Conservation (phyloP, 2,888 invertebrate species). For the Lasioglossum oenotherae region DNA sequence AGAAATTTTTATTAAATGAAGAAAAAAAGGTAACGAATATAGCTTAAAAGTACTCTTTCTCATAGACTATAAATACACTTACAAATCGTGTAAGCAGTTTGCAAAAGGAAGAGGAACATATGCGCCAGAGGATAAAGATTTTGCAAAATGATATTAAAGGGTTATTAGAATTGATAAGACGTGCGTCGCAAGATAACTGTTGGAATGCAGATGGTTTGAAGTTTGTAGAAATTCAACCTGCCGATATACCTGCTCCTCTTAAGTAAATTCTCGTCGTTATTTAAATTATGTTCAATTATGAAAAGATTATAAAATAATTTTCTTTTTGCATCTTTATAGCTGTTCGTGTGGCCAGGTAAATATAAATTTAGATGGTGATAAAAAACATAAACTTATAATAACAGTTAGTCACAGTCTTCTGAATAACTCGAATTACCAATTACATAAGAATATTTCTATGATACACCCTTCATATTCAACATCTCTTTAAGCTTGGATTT, state of each 20-base stretch:
- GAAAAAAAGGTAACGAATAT: background rate
- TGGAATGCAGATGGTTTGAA: slow-evolving; percentile 86
- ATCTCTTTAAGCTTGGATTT: slow-evolving; percentile 21
- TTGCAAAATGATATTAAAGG: slow-evolving; percentile 86
- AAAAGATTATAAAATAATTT: slow-evolving; percentile 12
- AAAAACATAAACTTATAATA: slow-evolving; percentile 72
- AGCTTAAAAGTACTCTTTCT: slow-evolving; percentile 18
- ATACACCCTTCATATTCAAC: slow-evolving; percentile 28
- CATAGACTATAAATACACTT: slow-evolving; percentile 75
- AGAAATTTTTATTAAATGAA: background rate
- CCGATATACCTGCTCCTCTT: slow-evolving; percentile 74
- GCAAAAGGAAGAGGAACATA: slow-evolving; percentile 76
- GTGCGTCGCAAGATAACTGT: slow-evolving; percentile 85
- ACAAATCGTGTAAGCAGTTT: slow-evolving; percentile 74
- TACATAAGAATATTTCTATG: slow-evolving; percentile 49
- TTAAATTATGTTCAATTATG: background rate
- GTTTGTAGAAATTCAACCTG: slow-evolving; percentile 85
- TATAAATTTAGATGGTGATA: slow-evolving; percentile 68
- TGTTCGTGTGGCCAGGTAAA: slow-evolving; percentile 79
- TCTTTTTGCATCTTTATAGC: slow-evolving; percentile 72
- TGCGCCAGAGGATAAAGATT: slow-evolving; percentile 84
- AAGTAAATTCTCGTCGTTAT: slow-evolving; percentile 72
- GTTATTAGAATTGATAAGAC: slow-evolving; percentile 86
- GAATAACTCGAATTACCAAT: slow-evolving; percentile 50
- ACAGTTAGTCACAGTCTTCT: slow-evolving; percentile 58